phyloP scores from a whole-genome alignment of 2,113 vertebrate genomes.

The Blennius ocellaris region DNA sequence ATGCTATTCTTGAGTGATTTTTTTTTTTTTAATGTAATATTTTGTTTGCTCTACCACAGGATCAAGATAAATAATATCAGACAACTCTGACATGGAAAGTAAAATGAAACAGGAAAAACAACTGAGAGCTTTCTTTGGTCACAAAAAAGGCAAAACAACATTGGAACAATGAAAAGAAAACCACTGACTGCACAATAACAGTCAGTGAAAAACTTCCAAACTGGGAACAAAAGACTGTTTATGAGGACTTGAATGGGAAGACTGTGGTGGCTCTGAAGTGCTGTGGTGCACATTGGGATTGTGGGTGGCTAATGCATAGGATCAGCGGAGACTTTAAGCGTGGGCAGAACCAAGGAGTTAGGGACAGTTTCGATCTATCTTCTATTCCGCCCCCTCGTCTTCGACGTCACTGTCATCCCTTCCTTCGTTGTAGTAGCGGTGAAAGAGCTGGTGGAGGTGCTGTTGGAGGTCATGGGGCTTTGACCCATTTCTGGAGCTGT shows the following conservation, averaged over 20 bases:
- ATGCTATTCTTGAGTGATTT: constrained; percentile 19
- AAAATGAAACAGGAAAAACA: constrained; percentile 70
- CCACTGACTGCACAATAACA: constrained; percentile 37
- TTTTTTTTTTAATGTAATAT: constrained; percentile 10
- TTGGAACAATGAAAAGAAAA: constrained; percentile 52
- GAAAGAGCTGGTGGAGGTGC: constrained; percentile 90
- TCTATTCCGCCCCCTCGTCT: constrained; percentile 54
- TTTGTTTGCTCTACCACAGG: constrained; percentile 62
- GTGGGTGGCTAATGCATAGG: constrained; percentile 83
- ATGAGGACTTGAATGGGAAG: constrained; percentile 75
- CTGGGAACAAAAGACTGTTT: constrained; percentile 46
- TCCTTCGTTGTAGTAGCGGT: constrained; percentile 84
- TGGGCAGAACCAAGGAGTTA: constrained; percentile 34
- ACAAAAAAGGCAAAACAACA: constrained; percentile 84
- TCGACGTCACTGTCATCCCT: constrained; percentile 38
- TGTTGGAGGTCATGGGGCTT: constrained; percentile 84
- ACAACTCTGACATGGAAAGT: constrained; percentile 68
- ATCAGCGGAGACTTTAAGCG: constrained; percentile 57
- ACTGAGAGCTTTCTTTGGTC: constrained; percentile 93
- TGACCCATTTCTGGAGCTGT: constrained; percentile 81
- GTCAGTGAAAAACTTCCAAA: constrained; percentile 48
- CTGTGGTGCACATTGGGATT: constrained; percentile 78
- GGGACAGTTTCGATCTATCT: constrained; percentile 51
- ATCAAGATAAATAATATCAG: constrained; percentile 55
- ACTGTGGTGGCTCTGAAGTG: constrained; percentile 79